phyloP scores from a whole-genome alignment of 2,888 invertebrate genomes.

The Drosophila hamatofila region DNA sequence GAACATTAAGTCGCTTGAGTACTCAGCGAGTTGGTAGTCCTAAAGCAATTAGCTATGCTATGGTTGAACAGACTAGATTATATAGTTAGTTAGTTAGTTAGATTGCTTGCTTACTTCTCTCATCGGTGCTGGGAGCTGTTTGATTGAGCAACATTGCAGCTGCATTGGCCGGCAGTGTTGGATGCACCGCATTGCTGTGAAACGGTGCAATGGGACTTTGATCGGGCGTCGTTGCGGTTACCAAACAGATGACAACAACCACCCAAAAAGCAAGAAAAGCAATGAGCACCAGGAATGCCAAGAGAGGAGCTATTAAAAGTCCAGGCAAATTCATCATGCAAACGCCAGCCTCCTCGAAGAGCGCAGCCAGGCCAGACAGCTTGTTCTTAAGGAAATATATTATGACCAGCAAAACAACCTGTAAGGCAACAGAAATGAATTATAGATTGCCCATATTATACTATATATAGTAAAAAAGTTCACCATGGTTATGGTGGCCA shows the following conservation, averaged over 20 bases:
- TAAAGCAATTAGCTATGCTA: not conserved
- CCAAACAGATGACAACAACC: constrained; percentile 90
- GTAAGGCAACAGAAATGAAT: constrained; percentile 69
- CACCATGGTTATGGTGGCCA: constrained; percentile 95
- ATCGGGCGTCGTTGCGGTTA: constrained; percentile 92
- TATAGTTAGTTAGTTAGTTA: not conserved
- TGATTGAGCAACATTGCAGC: constrained; percentile 47
- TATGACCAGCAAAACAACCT: constrained; percentile 91
- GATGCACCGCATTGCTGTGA: constrained; percentile 68
- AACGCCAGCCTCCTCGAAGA: constrained; percentile 95
- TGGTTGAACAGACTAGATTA: not conserved
- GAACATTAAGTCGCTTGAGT: not conserved
- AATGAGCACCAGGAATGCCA: constrained; percentile 92
- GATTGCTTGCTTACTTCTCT: constrained; percentile 73
- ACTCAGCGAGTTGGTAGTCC: not conserved
- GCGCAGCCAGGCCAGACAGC: constrained; percentile 92
- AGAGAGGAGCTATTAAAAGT: constrained; percentile 92
- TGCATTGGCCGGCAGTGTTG: constrained; percentile 47
- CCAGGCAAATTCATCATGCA: constrained; percentile 94
- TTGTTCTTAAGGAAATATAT: constrained; percentile 92
- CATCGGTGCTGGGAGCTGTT: constrained; percentile 64
- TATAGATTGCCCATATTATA: not conserved
- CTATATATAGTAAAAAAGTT: not conserved
- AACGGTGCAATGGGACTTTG: constrained; percentile 85
- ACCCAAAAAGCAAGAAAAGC: constrained; percentile 95